These are phyloP conservation scores for Carlito syrichta DNA, from an alignment of 2,113 vertebrate genomes.

Conservation along the genomic window DNA sequence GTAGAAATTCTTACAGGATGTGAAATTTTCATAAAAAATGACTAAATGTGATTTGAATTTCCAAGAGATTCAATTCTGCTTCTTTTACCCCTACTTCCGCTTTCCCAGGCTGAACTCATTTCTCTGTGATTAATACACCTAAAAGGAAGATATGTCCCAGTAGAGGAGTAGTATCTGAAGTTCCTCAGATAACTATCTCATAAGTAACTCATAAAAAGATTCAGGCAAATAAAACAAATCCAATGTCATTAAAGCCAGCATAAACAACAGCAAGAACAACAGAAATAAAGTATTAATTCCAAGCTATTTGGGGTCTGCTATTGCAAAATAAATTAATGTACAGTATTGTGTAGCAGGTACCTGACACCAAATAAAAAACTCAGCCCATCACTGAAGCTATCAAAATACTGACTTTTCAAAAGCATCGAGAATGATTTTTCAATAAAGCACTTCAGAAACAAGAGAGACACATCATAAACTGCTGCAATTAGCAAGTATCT, in stretches of 20 bases:
- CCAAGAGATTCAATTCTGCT: background rate
- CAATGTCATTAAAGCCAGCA: constrained; percentile 53
- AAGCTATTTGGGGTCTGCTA: background rate
- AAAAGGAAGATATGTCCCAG: background rate
- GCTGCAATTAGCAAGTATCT: background rate
- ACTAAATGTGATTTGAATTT: background rate
- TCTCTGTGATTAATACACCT: background rate
- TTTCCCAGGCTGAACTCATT: background rate
- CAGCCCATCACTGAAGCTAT: background rate
- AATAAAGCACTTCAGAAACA: background rate
- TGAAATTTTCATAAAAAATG: background rate
- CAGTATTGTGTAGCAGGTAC: background rate
- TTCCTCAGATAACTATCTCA: background rate
- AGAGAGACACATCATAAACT: background rate
- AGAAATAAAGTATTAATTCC: constrained; percentile 52
- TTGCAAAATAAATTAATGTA: background rate
- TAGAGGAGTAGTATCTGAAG: background rate
- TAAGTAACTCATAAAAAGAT: background rate
- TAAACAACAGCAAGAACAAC: constrained; percentile 59
- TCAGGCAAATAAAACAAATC: constrained; percentile 19
- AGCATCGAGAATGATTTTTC: background rate
- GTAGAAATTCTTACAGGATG: constrained; percentile 6
- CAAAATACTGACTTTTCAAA: background rate
- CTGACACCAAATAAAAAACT: background rate
- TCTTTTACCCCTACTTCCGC: background rate